Evolutionary conservation across 2,888 invertebrate genomes (phyloP).

Genomic region (Lamellibrachia satsuma): DNA sequence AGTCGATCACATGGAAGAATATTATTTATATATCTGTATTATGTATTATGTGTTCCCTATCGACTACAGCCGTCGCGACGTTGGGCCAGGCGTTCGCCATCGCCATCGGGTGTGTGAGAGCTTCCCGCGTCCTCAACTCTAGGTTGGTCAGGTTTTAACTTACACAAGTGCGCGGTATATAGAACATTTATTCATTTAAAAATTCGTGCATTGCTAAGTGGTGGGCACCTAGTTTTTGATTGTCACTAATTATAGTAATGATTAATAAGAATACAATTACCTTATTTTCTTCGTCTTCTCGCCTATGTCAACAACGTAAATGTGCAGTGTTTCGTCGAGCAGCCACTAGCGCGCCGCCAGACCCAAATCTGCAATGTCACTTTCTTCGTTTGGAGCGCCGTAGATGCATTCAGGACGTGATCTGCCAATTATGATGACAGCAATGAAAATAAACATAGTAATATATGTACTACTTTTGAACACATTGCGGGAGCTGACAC

Average conservation of each 20-base stretch:
- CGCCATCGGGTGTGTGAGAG: constrained; percentile 35
- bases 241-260: too few species aligned
- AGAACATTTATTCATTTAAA: not conserved
- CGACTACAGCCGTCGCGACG: constrained; percentile 32
- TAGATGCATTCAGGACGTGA: too few species aligned
- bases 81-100: constrained; percentile 35
- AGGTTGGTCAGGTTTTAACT: not conserved
- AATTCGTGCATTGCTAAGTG: not conserved
- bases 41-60: not conserved
- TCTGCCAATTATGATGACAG: not conserved
- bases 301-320: too few species aligned
- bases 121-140: constrained; percentile 36
- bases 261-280: too few species aligned
- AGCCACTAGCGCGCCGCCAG: too few species aligned
- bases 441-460: not conserved
- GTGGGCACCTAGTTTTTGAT: not conserved
- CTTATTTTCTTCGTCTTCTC: too few species aligned
- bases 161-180: not conserved
- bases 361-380: too few species aligned
- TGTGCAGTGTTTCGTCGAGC: too few species aligned
- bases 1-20: not conserved
- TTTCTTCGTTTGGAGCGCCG: not conserved
- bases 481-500: too few species aligned
- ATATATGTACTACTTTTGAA: too few species aligned
- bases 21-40: not conserved